These are phyloP conservation scores for Drosophila kanapiae DNA, from an alignment of 1,140 invertebrate genomes.

Conservation along the genomic window DNA sequence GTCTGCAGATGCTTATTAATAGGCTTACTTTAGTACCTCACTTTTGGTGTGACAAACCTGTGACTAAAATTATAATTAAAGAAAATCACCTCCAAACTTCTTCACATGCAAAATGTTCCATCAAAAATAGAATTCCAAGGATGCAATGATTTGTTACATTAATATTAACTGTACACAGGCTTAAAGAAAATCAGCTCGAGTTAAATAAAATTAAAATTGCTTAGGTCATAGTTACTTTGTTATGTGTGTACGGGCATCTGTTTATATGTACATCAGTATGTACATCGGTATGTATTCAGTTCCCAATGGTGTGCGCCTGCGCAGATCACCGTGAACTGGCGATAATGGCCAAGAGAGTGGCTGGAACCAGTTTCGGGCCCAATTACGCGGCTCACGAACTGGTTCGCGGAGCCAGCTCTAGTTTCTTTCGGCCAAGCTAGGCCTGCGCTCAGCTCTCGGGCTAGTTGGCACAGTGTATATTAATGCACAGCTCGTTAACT, in stretches of 20 bases:
- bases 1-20: no score
- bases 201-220: not conserved
- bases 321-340: slow-evolving; percentile 1
- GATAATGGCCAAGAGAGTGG: not conserved
- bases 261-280: not conserved
- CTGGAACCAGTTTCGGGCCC: slow-evolving; percentile 39
- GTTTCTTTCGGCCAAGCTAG: slow-evolving; percentile 30
- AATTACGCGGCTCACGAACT: slow-evolving; percentile 34
- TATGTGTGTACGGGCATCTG: not conserved
- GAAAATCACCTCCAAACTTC: no score
- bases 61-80: no score
- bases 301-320: slow-evolving; percentile 14
- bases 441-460: slow-evolving; percentile 21
- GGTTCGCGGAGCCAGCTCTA: slow-evolving; percentile 32
- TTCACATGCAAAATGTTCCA: no score
- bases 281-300: not conserved
- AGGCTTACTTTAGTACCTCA: no score
- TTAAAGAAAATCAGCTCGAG: no score
- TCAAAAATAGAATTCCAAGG: no score
- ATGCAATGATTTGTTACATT: no score
- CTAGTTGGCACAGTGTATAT: slow-evolving; percentile 61
- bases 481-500: slow-evolving; percentile 62
- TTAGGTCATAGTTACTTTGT: no score
- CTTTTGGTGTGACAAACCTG: no score
- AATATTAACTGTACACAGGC: no score